Percentiles rank a stretch among this genome's conserved stretches.
phyloP scores from a whole-genome alignment of 2,797 vertebrate genomes.

The Muscicapa striata region DNA sequence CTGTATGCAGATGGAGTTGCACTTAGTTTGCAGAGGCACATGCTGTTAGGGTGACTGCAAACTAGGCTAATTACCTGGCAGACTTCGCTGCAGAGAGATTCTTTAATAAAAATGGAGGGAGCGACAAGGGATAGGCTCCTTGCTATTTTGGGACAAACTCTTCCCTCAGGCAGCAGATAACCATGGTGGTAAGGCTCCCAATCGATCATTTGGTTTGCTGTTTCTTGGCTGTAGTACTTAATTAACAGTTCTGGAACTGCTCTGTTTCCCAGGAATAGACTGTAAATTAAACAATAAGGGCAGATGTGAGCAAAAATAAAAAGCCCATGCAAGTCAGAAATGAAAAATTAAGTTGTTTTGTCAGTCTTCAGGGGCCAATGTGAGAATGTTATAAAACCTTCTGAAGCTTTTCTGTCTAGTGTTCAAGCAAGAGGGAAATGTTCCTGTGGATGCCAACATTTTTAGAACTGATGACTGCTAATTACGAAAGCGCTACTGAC shows the following conservation, averaged over 20 bases:
- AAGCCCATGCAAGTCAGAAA: neutral
- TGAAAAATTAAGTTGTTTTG: constrained; percentile 3
- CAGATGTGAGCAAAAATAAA: constrained; percentile 16
- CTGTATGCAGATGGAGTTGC: neutral
- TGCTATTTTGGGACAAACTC: constrained; percentile 37
- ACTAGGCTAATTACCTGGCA: constrained; percentile 52
- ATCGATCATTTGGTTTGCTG: constrained; percentile 9
- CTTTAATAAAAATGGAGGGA: constrained; percentile 15
- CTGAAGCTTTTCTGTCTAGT: neutral
- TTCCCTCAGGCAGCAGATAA: constrained; percentile 17
- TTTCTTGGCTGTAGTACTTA: constrained; percentile 32
- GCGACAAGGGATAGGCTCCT: neutral
- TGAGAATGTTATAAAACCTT: neutral
- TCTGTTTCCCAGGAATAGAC: constrained; percentile 8
- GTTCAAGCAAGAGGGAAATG: neutral
- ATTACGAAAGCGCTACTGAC: neutral
- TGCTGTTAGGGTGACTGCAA: neutral
- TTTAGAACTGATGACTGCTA: neutral
- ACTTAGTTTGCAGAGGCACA: neutral
- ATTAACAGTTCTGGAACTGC: neutral
- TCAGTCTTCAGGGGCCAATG: neutral
- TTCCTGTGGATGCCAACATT: neutral
- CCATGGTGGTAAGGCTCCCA: neutral
- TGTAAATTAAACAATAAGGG: constrained; percentile 18
- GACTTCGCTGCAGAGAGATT: neutral